These are phyloP conservation scores for Philopotamus ludificatus DNA, from an alignment of 1,140 invertebrate genomes.

Conservation along the genomic window DNA sequence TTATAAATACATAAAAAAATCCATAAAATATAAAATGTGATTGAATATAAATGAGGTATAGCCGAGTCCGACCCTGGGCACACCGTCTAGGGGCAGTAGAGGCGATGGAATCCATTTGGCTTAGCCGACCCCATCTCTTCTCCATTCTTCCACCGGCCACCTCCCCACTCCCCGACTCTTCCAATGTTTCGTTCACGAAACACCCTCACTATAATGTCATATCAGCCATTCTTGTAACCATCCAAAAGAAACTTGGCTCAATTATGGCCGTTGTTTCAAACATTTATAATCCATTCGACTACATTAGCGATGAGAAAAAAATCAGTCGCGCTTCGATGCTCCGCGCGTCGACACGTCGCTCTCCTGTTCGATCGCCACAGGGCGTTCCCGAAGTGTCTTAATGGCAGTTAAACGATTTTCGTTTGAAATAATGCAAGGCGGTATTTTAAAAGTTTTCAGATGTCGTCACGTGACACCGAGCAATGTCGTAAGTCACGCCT, in stretches of 20 bases:
- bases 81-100: conserved; percentile 28
- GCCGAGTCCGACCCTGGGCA: conserved; percentile 21
- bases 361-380: too few species aligned
- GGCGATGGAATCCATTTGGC: conserved; percentile 42
- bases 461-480: too few species aligned
- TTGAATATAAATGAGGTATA: too few species aligned
- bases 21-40: too few species aligned
- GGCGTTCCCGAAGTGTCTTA: too few species aligned
- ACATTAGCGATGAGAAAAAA: neutral
- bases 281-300: neutral
- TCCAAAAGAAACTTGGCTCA: neutral
- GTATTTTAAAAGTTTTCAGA: too few species aligned
- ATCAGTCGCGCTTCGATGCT: neutral
- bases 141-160: conserved; percentile 13
- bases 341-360: neutral
- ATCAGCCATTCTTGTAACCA: conserved; percentile 16
- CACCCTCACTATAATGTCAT: conserved; percentile 27
- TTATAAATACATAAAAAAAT: too few species aligned
- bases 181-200: neutral
- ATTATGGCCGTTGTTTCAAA: neutral
- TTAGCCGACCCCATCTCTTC: conserved; percentile 35
- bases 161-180: neutral
- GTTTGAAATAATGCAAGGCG: too few species aligned
- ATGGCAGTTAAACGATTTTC: too few species aligned
- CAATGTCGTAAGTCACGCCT: too few species aligned